Evolutionary conservation across 2,888 invertebrate species (phyloP).

Genomic region (Heliconius ethilla): DNA sequence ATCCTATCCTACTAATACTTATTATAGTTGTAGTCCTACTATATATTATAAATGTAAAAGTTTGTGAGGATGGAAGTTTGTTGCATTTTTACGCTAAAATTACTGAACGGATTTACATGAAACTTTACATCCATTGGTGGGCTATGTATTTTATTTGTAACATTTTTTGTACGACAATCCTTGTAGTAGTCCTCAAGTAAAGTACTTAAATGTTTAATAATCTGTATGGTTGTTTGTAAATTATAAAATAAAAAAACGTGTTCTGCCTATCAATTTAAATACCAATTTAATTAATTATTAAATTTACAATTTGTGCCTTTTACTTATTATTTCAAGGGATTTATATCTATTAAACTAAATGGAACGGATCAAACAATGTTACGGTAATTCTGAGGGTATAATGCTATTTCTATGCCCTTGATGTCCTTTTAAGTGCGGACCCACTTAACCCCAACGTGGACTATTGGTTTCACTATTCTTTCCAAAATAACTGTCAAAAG

Average conservation of each 20-base stretch:
- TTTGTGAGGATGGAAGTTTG: no score
- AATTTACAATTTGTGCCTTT: not conserved
- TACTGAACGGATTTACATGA: no score
- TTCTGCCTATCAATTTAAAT: not conserved
- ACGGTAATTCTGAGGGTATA: constrained; percentile 76
- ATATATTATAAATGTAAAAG: no score
- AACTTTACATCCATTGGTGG: no score
- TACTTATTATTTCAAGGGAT: constrained; percentile 20
- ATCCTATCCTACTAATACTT: not conserved
- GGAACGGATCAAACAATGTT: constrained; percentile 50
- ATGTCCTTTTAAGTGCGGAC: constrained; percentile 81
- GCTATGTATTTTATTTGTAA: no score
- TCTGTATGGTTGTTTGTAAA: not conserved
- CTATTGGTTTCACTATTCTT: constrained; percentile 41
- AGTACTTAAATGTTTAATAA: not conserved
- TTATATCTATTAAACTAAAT: constrained; percentile 28
- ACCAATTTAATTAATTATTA: no score
- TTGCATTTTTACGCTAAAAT: no score
- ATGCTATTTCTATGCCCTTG: constrained; percentile 79
- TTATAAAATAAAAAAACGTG: not conserved
- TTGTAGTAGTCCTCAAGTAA: not conserved
- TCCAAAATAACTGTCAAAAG: constrained; percentile 25
- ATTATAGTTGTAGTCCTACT: no score
- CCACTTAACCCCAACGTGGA: constrained; percentile 75
- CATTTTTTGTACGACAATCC: not conserved